These are phyloP conservation scores for Ctenochaetus hawaiiensis DNA, from an alignment of 2,797 vertebrate species.

Conservation along the genomic window DNA sequence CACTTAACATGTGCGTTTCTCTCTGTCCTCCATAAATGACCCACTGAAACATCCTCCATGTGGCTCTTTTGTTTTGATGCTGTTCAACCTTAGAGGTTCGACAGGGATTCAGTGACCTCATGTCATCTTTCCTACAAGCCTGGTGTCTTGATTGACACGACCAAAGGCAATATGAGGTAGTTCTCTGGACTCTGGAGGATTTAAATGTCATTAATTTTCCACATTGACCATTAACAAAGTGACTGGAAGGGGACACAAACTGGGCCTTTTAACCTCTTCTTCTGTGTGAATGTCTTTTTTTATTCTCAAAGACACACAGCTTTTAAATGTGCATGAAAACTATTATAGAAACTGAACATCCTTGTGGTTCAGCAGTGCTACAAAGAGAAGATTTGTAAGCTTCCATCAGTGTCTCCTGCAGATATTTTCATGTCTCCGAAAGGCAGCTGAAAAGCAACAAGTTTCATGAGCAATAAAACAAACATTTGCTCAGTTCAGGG, in stretches of 20 bases:
- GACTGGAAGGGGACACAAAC: conserved; percentile 11
- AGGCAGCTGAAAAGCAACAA: too few species aligned
- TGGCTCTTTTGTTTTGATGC: conserved; percentile 58
- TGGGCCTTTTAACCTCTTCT: neutral
- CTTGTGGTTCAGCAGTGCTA: neutral
- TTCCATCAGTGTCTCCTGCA: neutral
- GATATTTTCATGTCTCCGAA: neutral
- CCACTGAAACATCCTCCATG: conserved; percentile 52
- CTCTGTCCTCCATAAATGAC: conserved; percentile 62
- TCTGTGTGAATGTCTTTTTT: neutral
- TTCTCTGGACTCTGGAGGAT: conserved; percentile 27
- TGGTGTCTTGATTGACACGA: conserved; percentile 40
- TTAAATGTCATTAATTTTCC: conserved; percentile 34
- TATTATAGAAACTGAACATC: neutral
- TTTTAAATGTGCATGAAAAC: conserved; percentile 6
- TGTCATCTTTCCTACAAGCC: conserved; percentile 26
- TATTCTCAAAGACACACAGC: conserved; percentile 7
- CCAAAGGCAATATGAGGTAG: conserved; percentile 51
- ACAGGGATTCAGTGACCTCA: conserved; percentile 37
- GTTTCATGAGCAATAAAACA: neutral
- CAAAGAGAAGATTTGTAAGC: neutral
- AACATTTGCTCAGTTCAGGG: neutral
- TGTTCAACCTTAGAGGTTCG: conserved; percentile 33
- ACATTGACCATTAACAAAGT: conserved; percentile 15
- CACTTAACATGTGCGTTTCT: conserved; percentile 65